Evolutionary conservation across 2,113 vertebrate species (phyloP).

Genomic region (Rhinoptilus africanus): DNA sequence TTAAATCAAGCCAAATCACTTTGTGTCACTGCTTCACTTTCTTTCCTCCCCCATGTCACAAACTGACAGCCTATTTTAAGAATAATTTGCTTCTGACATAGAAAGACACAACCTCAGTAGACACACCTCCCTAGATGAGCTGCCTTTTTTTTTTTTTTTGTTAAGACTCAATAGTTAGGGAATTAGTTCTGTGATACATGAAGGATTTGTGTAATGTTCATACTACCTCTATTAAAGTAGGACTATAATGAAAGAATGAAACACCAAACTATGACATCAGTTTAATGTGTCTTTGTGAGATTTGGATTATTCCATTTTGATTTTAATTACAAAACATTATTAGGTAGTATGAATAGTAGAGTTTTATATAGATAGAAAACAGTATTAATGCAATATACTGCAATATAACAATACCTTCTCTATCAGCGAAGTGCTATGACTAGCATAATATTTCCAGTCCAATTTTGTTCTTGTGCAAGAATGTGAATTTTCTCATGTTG

Average conservation of each 20-base stretch:
- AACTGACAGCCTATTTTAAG: background rate
- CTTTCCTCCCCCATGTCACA: background rate
- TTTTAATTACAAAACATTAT: background rate
- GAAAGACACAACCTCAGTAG: background rate
- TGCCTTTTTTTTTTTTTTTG: background rate
- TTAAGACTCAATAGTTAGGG: background rate
- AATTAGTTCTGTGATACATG: background rate
- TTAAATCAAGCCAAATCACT: background rate
- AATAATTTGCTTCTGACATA: background rate
- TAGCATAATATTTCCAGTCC: background rate
- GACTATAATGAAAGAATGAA: background rate
- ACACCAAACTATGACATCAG: background rate
- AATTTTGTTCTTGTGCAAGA: background rate
- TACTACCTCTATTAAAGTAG: background rate
- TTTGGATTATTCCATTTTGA: background rate
- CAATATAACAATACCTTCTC: background rate
- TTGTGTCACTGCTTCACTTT: background rate
- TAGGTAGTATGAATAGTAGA: background rate
- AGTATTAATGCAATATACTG: background rate
- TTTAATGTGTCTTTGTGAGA: background rate
- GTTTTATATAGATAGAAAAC: background rate
- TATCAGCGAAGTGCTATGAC: background rate
- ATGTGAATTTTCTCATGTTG: background rate
- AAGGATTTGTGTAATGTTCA: background rate
- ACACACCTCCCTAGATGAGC: background rate